Percentiles rank a stretch among this genome's conserved stretches.
phyloP scores from a whole-genome alignment of 30 jellyfish, hydroid and myxozoan species.

The Chrysaora quinquecirrha region DNA sequence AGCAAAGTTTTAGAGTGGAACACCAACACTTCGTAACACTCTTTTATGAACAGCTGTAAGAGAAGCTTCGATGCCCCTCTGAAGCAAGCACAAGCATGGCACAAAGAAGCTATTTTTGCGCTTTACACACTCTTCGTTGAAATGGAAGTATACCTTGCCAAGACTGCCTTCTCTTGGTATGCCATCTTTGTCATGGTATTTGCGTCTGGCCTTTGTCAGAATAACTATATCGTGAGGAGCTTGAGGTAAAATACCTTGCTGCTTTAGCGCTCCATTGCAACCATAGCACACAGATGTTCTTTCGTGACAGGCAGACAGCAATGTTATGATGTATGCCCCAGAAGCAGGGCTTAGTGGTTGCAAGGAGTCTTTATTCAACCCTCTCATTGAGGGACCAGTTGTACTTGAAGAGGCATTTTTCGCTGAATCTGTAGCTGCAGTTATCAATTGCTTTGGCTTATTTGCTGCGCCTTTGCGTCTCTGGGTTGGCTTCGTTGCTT shows the following conservation, averaged over 20 bases:
- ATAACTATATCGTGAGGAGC: constrained; percentile 7
- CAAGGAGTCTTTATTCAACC: no score
- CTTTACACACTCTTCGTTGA: neutral
- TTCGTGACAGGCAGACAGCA: neutral
- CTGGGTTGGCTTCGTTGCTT: no score
- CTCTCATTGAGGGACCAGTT: no score
- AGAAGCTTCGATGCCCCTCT: no score
- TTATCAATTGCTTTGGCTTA: no score
- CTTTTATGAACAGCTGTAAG: no score
- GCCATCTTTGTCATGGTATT: neutral
- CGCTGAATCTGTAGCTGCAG: no score
- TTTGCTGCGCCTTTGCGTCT: no score
- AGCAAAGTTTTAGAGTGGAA: no score
- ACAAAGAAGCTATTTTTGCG: neutral
- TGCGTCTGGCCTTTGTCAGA: neutral
- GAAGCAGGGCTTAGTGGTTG: neutral
- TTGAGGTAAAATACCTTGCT: neutral
- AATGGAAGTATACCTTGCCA: neutral
- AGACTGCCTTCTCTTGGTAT: neutral
- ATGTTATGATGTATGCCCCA: neutral
- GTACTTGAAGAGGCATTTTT: no score
- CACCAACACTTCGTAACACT: no score
- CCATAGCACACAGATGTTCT: constrained; percentile 6
- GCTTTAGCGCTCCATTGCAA: neutral
- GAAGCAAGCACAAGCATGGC: no score